phyloP scores from a whole-genome alignment of 2,113 vertebrate genomes.

The Cavia porcellus region DNA sequence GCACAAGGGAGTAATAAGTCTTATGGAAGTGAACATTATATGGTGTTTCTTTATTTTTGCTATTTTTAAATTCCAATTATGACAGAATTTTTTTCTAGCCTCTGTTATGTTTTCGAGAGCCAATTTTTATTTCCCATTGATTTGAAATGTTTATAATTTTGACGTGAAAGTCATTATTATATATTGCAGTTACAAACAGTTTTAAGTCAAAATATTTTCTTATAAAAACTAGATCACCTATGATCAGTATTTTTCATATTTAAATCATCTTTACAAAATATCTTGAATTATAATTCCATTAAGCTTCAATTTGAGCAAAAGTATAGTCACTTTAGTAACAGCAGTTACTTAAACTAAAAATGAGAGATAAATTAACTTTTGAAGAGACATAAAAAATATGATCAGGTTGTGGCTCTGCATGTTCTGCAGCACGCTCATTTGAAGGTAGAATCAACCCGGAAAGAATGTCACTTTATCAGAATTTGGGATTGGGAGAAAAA shows the following conservation, averaged over 20 bases:
- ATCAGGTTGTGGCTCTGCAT: slow-evolving; percentile 83
- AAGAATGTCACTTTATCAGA: slow-evolving; percentile 83
- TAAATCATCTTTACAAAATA: slow-evolving; percentile 88
- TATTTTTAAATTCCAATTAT: no score
- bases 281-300: slow-evolving; percentile 84
- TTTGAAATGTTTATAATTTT: slow-evolving; percentile 56
- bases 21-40: background rate
- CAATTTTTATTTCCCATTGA: background rate
- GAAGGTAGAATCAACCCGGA: slow-evolving; percentile 66
- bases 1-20: background rate
- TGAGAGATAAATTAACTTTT: slow-evolving; percentile 59
- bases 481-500: slow-evolving; percentile 85
- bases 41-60: no score
- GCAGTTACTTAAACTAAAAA: slow-evolving; percentile 86
- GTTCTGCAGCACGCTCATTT: slow-evolving; percentile 76
- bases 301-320: no score
- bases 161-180: background rate
- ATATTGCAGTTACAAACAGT: slow-evolving; percentile 2
- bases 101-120: background rate
- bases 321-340: slow-evolving; percentile 79
- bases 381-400: background rate
- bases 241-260: slow-evolving; percentile 76
- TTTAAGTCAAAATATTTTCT: background rate
- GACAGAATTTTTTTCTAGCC: no score
- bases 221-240: background rate